Base-by-base conservation (phyloP, 30 jellyfish, hydroid and myxozoan genomes). In the Cassiopea andromeda region DNA sequence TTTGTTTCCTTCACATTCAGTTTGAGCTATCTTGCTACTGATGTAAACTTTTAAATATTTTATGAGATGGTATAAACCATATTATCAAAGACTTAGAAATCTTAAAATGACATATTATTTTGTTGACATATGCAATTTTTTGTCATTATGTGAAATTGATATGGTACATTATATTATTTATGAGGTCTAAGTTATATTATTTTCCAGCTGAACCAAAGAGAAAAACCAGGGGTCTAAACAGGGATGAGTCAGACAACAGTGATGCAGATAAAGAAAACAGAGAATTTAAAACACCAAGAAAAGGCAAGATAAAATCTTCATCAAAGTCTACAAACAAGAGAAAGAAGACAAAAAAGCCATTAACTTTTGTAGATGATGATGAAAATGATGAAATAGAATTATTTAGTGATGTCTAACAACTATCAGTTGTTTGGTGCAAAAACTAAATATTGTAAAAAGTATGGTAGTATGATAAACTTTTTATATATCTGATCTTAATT, bases 231-330 rank as follows among this genome's bases (percentile, higher is more conserved):
- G 46, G 48, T 13, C 64, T 47, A 84, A 84, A 61, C 46, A 84
- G 71, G 48, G 89, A 59, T 46, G 80, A 73, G 15, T 68, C 74
- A 47, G 93, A 86, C 16, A 77, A 66, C 78, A 84, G 85, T 46
- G 93, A 86, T 1, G 58, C 46, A 5, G 93, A 86, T 16, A 86
- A 86, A 48, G 93, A 77, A 74, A 86, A 75, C 45, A 19, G 60
- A 38, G 76, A 49, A 1, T 77, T 86, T 70, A 64, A 75, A 86
- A 86, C 93, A 75, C 93, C 93, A 7, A 61, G 49, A 45, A 81
- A 81, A 44, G 68, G 66, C 59, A 75, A 73, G 66, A 86, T 9
- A 75, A 10, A 46, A 67, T 2, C 89, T 46, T 43, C 71, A 66
- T 64, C 88, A 57, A 77, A 80, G 70, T 48, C 83, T 8, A 86